Conservation (phyloP, 1,140 invertebrate species). For the Drusus annulatus region DNA sequence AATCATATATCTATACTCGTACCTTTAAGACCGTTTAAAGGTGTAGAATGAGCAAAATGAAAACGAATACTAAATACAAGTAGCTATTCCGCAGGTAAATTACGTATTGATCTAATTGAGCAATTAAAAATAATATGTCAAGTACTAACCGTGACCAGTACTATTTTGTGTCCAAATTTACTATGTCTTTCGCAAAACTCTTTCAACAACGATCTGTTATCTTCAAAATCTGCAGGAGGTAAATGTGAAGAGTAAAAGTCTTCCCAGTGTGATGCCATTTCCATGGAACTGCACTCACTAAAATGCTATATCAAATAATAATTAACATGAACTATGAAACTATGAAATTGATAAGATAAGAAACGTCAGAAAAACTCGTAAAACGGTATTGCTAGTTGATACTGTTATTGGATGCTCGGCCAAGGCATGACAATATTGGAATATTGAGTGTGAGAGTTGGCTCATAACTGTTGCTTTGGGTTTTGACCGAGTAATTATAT, state of each 20-base stretch:
- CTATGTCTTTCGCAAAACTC: slow-evolving; percentile 80
- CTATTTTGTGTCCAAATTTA: slow-evolving; percentile 77
- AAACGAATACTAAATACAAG: background rate
- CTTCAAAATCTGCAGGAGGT: slow-evolving; percentile 81
- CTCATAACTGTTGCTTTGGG: no score
- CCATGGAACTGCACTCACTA: slow-evolving; percentile 31
- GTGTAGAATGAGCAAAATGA: background rate
- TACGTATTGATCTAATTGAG: background rate
- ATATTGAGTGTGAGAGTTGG: no score
- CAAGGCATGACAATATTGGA: no score
- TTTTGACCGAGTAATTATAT: no score
- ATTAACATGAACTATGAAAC: slow-evolving; percentile 23
- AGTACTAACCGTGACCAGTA: slow-evolving; percentile 82
- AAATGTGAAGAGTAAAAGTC: slow-evolving; percentile 85
- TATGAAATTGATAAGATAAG: no score
- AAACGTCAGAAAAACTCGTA: slow-evolving; percentile 49
- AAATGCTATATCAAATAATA: slow-evolving; percentile 6
- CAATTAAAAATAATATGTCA: background rate
- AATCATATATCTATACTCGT: no score
- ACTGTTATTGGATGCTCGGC: no score
- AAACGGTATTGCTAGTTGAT: slow-evolving; percentile 10
- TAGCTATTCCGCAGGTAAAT: background rate
- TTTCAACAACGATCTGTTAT: slow-evolving; percentile 78
- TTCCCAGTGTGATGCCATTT: slow-evolving; percentile 79
- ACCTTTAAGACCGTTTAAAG: no score